Evolutionary conservation across 2,113 vertebrate species (phyloP).

Genomic region (Cisticola juncidis): DNA sequence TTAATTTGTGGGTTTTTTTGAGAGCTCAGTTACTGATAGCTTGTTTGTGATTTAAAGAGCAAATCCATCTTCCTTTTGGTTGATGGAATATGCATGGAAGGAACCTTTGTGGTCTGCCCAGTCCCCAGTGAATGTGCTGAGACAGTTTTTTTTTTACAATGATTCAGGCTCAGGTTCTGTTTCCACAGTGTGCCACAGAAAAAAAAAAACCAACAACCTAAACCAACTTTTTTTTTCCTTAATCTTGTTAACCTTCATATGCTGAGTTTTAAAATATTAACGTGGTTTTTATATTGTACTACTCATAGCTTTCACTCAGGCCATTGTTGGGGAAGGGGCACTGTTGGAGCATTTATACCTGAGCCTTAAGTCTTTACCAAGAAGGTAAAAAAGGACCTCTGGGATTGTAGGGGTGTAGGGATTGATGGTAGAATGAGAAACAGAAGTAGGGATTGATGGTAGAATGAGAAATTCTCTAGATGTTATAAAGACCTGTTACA

Average conservation of each 20-base stretch:
- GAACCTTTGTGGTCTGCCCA: not conserved
- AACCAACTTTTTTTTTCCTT: not conserved
- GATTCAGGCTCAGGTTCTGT: not conserved
- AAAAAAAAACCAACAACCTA: not conserved
- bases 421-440: no score
- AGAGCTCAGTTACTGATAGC: constrained; percentile 22
- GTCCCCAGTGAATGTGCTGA: not conserved
- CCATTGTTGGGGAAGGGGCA: fast-evolving
- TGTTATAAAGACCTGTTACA: not conserved
- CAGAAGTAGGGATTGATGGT: not conserved
- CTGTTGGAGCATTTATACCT: not conserved
- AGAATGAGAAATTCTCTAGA: not conserved
- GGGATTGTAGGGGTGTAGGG: not conserved
- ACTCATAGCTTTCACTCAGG: not conserved
- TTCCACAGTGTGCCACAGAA: not conserved
- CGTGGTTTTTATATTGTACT: not conserved
- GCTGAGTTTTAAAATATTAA: not conserved
- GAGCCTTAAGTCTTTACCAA: not conserved
- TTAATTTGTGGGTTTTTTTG: constrained; percentile 13
- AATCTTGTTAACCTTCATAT: not conserved
- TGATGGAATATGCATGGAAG: not conserved
- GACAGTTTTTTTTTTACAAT: not conserved
- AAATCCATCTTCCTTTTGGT: not conserved
- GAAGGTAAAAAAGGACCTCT: not conserved
- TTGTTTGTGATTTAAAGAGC: not conserved